Evolutionary conservation across 2,113 vertebrate species (phyloP), one percentile per base, ranked within the genome.

Genomic region (Probosciger aterrimus): DNA sequence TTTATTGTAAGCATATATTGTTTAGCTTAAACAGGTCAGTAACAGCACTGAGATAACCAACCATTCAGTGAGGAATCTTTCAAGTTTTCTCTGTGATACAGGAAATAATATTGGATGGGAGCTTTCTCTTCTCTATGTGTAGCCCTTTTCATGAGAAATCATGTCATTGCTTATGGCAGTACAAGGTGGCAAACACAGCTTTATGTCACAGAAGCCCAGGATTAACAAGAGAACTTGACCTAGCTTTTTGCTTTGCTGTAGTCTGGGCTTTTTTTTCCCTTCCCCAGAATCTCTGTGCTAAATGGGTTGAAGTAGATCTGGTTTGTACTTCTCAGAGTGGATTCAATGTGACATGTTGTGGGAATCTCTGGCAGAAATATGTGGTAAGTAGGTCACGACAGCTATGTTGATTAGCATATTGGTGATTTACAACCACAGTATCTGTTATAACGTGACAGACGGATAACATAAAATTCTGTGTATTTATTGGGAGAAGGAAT

Each of bases 371-470:
- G 95, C 86, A 96, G 95, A 92, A 96, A 92, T 97, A 92, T 92
- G 77, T 94, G 64, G 91, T 97, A 97, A 97, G 93, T 98, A 98
- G 97, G 97, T 98, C 98, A 98, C 93, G 95, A 96, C 92, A 96
- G 88, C 96, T 95, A 93, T 84, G 92, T 89, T 97, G 90, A 95
- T 94, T 97, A 97, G 70, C 95, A 97, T 97, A 88, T 93, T 96
- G 50, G 41, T 93, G 94, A 96, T 95, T 96, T 91, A 76, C 84
- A 90, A 82, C 93, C 91, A 91, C 90, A 93, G 80, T 80, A 95
- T 90, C 76, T 75, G 77, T 92, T 93, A 62, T 82, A 92, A 95
- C 33, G 53, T 92, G 87, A 94, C 68, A 79, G 85, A 90, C 14
- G 1, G 83, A 91, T 88, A 92, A 84, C 69, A 86, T 82, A 70